A percentile compares a stretch with the other conserved stretches of the same genome.
Evolutionary conservation across 2,888 invertebrate species (phyloP).

Genomic region (Nemurella pictetii): DNA sequence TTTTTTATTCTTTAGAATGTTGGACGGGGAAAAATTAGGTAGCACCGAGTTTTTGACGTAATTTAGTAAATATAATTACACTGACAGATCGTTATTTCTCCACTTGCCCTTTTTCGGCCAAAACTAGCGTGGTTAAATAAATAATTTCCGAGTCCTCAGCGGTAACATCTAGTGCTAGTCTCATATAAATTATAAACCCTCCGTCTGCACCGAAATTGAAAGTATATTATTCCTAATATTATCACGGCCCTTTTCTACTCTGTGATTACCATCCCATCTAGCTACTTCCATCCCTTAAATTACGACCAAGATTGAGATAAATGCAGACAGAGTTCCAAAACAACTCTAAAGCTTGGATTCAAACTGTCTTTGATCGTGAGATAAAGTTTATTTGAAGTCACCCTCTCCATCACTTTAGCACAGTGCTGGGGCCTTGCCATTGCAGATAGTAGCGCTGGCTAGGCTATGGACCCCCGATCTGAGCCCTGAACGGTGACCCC

Average conservation of each 20-base stretch:
- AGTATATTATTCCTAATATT: not conserved
- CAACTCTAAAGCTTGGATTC: not conserved
- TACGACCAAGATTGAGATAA: slow-evolving; percentile 6
- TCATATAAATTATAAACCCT: not conserved
- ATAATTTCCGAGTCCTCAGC: not conserved
- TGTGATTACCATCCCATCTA: not conserved
- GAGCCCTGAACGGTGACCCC: not conserved
- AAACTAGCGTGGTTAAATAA: not conserved
- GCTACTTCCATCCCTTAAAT: slow-evolving; percentile 7
- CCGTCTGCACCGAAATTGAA: not conserved
- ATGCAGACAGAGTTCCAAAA: not conserved
- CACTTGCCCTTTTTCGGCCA: not conserved
- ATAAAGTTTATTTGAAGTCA: slow-evolving; percentile 8
- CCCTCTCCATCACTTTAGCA: not conserved
- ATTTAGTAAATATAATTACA: not conserved
- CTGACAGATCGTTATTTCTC: not conserved
- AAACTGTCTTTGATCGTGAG: slow-evolving; percentile 6
- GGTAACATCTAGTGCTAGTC: not conserved
- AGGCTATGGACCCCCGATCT: too few relatives aligned
- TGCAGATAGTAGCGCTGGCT: not conserved
- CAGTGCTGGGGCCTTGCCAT: not conserved
- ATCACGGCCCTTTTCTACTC: not conserved
- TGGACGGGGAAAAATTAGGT: not conserved
- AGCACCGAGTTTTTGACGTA: not conserved
- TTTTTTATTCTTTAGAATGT: not conserved